phyloP scores from a whole-genome alignment of 2,888 invertebrate species.

The Sthenelais limicola region DNA sequence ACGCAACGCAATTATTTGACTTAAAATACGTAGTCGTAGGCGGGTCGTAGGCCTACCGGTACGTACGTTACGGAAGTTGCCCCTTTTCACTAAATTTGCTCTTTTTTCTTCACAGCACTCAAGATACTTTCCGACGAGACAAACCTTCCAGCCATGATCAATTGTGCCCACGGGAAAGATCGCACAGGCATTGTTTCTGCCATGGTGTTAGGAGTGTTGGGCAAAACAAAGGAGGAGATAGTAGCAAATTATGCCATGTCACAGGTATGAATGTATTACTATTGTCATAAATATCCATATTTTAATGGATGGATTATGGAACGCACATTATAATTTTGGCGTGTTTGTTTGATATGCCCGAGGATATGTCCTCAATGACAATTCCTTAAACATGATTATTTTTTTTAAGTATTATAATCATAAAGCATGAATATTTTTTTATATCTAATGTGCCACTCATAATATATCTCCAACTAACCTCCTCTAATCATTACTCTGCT shows the following conservation, averaged over 20 bases:
- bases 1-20: no score
- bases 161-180: slow-evolving; percentile 68
- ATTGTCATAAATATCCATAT: no score
- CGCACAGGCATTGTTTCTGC: slow-evolving; percentile 65
- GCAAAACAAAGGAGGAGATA: slow-evolving; percentile 58
- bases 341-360: not conserved
- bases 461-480: not conserved
- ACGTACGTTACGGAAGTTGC: no score
- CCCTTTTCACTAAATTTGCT: no score
- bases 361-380: not conserved
- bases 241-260: slow-evolving; percentile 60
- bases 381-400: not conserved
- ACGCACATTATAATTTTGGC: not conserved
- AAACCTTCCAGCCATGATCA: slow-evolving; percentile 63
- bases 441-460: not conserved
- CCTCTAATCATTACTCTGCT: not conserved
- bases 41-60: no score
- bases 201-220: slow-evolving; percentile 58
- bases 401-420: no score
- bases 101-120: slow-evolving; percentile 56
- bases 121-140: slow-evolving; percentile 58
- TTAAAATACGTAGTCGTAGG: no score
- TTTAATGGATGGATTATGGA: no score
- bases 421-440: no score
- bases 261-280: slow-evolving; percentile 55